Evolutionary conservation across 2,113 vertebrate species (phyloP).

Genomic region (Diglossa brunneiventris): DNA sequence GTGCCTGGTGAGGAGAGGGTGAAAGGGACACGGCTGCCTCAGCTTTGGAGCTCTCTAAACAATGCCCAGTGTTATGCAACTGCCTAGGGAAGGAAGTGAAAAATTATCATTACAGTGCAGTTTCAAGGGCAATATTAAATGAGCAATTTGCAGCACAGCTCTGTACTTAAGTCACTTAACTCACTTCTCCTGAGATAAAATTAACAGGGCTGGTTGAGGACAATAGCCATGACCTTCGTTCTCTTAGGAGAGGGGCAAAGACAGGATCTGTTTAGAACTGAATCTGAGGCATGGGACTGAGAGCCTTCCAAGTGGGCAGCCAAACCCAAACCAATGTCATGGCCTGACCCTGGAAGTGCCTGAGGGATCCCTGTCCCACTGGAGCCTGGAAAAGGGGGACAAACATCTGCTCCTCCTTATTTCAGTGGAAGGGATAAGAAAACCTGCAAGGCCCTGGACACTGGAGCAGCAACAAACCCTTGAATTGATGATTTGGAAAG

Average conservation of each 20-base stretch:
- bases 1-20: neutral
- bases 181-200: neutral
- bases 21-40: neutral
- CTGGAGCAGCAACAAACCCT: neutral
- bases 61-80: conserved; percentile 35
- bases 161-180: conserved; percentile 3
- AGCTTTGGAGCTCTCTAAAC: neutral
- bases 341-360: neutral
- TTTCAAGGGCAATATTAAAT: conserved; percentile 35
- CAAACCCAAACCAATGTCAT: neutral
- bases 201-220: neutral
- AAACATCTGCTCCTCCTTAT: neutral
- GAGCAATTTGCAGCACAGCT: neutral
- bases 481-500: neutral
- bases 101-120: conserved; percentile 26
- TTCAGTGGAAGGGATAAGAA: neutral
- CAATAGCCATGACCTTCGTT: neutral
- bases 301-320: neutral
- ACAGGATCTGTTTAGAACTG: neutral
- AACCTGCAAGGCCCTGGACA: neutral
- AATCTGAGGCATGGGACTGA: neutral
- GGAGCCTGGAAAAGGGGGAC: neutral
- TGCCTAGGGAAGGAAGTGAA: conserved; percentile 54
- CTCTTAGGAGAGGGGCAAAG: neutral
- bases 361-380: neutral